phyloP scores from a whole-genome alignment of 2,888 invertebrate genomes.

The Marasmarcha lunaedactyla region DNA sequence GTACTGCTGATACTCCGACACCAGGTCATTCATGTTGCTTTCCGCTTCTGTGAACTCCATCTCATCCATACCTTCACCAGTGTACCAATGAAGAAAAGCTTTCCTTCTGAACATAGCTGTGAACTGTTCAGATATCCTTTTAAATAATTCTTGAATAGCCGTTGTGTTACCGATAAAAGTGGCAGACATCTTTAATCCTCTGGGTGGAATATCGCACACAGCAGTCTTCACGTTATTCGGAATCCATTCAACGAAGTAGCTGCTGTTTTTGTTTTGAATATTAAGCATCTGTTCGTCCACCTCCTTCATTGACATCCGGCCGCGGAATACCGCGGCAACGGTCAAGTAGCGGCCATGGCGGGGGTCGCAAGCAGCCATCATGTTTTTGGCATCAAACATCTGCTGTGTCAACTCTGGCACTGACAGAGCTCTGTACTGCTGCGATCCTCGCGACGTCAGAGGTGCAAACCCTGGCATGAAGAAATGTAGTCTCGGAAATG shows the following conservation, averaged over 20 bases:
- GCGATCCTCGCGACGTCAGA: slow-evolving; percentile 82
- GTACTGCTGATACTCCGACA: slow-evolving; percentile 83
- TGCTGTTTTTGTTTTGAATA: slow-evolving; percentile 82
- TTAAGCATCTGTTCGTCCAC: slow-evolving; percentile 84
- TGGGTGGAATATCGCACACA: slow-evolving; percentile 83
- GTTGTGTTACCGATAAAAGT: slow-evolving; percentile 91
- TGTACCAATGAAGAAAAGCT: slow-evolving; percentile 97
- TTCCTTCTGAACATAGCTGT: slow-evolving; percentile 95
- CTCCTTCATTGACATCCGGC: slow-evolving; percentile 95
- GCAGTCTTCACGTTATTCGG: slow-evolving; percentile 84
- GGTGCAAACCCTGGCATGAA: slow-evolving; percentile 74
- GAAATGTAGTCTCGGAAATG: slow-evolving; percentile 74
- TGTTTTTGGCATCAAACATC: slow-evolving; percentile 76
- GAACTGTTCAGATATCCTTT: slow-evolving; percentile 87
- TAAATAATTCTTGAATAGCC: slow-evolving; percentile 88
- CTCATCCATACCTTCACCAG: slow-evolving; percentile 93
- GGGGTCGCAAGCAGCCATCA: slow-evolving; percentile 94
- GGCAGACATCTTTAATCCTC: slow-evolving; percentile 84
- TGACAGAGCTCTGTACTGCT: slow-evolving; percentile 88
- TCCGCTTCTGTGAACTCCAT: slow-evolving; percentile 94
- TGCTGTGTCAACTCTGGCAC: slow-evolving; percentile 86
- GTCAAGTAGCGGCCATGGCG: slow-evolving; percentile 90
- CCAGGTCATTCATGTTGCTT: slow-evolving; percentile 82
- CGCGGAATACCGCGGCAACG: slow-evolving; percentile 90
- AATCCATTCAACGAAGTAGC: slow-evolving; percentile 85